phyloP scores from a whole-genome alignment of 2,888 invertebrate species.

The Tenthredo mesomela region DNA sequence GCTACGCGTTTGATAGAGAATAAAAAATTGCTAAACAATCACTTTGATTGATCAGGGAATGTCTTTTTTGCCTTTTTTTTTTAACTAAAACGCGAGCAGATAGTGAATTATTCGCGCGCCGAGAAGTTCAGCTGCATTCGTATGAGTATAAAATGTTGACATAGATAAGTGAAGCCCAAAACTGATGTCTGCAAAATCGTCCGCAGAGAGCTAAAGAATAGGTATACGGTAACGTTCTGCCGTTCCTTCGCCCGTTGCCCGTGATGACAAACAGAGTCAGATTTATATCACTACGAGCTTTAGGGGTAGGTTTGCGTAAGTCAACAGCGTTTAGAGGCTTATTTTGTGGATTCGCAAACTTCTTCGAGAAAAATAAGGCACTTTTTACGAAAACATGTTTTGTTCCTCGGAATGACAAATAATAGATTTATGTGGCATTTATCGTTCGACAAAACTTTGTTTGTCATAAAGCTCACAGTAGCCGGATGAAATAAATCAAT shows the following conservation, averaged over 20 bases:
- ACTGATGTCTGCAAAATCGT: background rate
- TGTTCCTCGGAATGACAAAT: conserved; percentile 20
- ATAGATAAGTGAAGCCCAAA: background rate
- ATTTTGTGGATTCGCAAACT: conserved; percentile 40
- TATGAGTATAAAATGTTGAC: conserved; percentile 8
- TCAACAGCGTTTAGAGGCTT: conserved; percentile 46
- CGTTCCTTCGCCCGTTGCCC: background rate
- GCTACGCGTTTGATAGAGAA: background rate
- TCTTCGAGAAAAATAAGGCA: conserved; percentile 41
- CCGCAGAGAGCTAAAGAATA: background rate
- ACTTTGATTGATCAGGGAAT: background rate
- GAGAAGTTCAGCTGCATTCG: background rate
- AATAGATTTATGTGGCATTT: conserved; percentile 39
- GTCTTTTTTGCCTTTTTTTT: background rate
- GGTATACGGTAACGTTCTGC: conserved; percentile 4
- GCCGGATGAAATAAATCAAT: conserved; percentile 28
- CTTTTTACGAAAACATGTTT: conserved; percentile 48
- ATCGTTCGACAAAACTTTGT: conserved; percentile 43
- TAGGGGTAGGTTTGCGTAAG: conserved; percentile 35
- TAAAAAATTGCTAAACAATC: background rate
- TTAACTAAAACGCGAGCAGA: background rate
- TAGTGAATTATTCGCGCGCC: background rate
- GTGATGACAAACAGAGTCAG: conserved; percentile 40
- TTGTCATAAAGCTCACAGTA: conserved; percentile 22
- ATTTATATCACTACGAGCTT: conserved; percentile 34